Evolutionary conservation across 2,797 vertebrate genomes (phyloP).

Genomic region (Buceros bicornis): DNA sequence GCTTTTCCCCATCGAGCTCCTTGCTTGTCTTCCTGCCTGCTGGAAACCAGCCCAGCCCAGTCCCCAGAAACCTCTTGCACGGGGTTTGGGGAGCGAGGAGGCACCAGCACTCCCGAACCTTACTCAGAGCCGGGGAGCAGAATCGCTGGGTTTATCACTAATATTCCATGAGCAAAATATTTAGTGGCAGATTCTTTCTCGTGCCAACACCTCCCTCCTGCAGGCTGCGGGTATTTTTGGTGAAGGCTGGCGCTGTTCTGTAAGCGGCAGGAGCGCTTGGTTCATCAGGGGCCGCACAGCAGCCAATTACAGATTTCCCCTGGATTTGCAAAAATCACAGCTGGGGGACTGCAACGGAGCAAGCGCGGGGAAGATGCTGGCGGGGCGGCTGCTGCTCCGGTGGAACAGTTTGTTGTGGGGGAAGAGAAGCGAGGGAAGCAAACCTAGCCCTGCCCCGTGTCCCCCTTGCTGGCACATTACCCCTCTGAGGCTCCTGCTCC

Average conservation of each 20-base stretch:
- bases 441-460: background rate
- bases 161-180: background rate
- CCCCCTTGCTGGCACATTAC: background rate
- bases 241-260: background rate
- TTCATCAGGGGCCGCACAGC: slow-evolving; percentile 58
- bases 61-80: background rate
- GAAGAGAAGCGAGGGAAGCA: background rate
- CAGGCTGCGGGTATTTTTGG: slow-evolving; percentile 17
- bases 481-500: background rate
- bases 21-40: background rate
- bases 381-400: background rate
- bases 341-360: background rate
- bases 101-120: background rate
- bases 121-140: background rate
- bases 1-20: background rate
- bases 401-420: background rate
- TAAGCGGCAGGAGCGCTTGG: slow-evolving; percentile 24
- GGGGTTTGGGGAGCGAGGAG: background rate
- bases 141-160: background rate
- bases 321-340: slow-evolving; percentile 50
- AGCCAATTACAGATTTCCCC: slow-evolving; percentile 59
- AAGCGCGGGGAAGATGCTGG: background rate
- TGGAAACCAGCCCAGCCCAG: background rate
- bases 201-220: background rate
- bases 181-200: background rate